Conservation (phyloP, 2,888 invertebrate species). For the Chaitophorus viminalis region DNA sequence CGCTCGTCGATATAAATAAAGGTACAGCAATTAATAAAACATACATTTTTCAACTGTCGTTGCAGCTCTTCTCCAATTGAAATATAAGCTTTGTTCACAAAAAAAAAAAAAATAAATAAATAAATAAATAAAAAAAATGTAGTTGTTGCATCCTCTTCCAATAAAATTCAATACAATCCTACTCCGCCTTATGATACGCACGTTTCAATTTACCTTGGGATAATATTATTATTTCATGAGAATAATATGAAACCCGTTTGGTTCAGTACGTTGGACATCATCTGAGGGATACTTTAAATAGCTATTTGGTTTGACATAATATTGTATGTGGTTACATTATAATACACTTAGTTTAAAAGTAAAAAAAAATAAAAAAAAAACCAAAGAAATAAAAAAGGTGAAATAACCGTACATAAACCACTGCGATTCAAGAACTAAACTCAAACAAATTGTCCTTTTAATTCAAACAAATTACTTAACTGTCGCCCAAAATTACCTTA, state of each 20-base stretch:
- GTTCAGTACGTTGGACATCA: slow-evolving; percentile 7
- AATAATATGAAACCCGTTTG: background rate
- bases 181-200: background rate
- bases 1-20: too few species aligned
- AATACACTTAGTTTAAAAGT: background rate
- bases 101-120: too few species aligned
- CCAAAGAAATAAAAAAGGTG: background rate
- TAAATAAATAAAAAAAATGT: too few species aligned
- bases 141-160: too few species aligned
- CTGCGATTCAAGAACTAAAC: background rate
- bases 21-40: too few species aligned
- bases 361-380: background rate
- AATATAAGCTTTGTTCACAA: too few species aligned
- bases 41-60: too few species aligned
- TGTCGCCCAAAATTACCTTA: slow-evolving; percentile 11
- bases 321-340: background rate
- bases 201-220: background rate
- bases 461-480: slow-evolving; percentile 28
- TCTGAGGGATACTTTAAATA: slow-evolving; percentile 21
- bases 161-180: too few species aligned
- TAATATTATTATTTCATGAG: background rate
- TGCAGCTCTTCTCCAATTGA: too few species aligned
- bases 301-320: background rate
- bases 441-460: slow-evolving; percentile 29
- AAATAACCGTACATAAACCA: background rate